Evolutionary conservation across 2,113 vertebrate genomes (phyloP), one percentile per base, ranked within the genome.

Genomic region (Desmodus rotundus): DNA sequence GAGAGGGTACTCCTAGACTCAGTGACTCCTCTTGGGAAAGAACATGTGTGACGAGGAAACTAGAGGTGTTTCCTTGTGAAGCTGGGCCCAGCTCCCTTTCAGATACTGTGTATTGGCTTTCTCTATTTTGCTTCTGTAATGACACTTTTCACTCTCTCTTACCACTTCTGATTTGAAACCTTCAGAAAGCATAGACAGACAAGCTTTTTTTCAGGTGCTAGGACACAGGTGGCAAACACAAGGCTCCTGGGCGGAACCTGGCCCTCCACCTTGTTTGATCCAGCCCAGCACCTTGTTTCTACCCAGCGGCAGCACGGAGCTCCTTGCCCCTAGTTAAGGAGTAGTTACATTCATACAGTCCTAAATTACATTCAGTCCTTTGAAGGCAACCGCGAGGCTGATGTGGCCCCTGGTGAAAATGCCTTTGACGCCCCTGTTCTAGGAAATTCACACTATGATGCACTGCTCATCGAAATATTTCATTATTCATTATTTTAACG

Each of bases 111-210:
- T 14, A 50, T 41, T 43, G n/a, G 31, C 33, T 58, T 81, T 50
- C 58, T 56, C n/a, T 56, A 0, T 36, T 88, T 94, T 56, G 17
- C 2, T 67, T 19, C 31, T 41, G 82, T 84, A 7, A 13, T 78
- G 70, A n/a, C 0, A 0, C 1, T 80, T 56, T 41, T 14, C 13
- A 12, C 24, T 47, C 3, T 5, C 3, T 77, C 41, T 63, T 50
- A 1, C 11, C 77, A 45, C 22, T 50, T 94, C 74, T 89, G n/a
- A 41, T 43, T 7, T 50, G 4, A 73, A 80, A 67, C 15, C 22
- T 15, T 28, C 41, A 83, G 9, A n/a, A 67, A 80, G 7, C 20
- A 47, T 74, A 72, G 63, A 5, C 20, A 73, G 22, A 45, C 38
- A 45, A 87, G 14, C 19, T 70, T 89, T 3, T 63, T 54, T 63